Evolutionary conservation across 2,888 invertebrate species (phyloP), one percentile per base, ranked within the genome.

Genomic region (Myopa tessellatipennis): DNA sequence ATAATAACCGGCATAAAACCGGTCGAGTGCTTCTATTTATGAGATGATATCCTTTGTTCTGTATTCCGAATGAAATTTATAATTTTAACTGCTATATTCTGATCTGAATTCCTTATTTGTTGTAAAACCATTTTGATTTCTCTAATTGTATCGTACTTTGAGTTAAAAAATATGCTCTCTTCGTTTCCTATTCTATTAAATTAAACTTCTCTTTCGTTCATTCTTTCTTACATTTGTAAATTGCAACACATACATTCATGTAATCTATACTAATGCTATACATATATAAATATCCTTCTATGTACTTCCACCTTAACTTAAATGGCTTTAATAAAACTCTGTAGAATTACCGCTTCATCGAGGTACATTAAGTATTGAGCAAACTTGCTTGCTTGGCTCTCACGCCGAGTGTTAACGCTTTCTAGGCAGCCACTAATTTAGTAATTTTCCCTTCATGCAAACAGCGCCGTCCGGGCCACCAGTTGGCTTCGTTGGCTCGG

Each of bases 381-480:
- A 77, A 73, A 79, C 45, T 18, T 45, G 26, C 68, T 40, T 45
- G 16, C 55, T 75, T 75, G 60, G 72, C 55, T 26, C 10, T 38
- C 34, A 16, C 8, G 58, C 40, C 75, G 58, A 68, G 74, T 18
- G 40, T 45, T 63, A 16, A 38, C 60, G n/a, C 55, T 18, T 36
- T 50, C 50, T 38, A 45, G 4, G 26, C 60, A 69, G n/a, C 5
- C 34, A 38, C 26, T 75, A 69, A 69, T 75, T 69, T 38, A 36
- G 34, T 18, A 5, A 45, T 55, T 58, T 77, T 50, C 16, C 73
- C 34, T 73, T 45, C 45, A 61, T 68, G 8, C 26, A 45, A 12
- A 60, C 89, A 98, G 98, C 98, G 71, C 99, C 99, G 0, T 98
- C 98, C 79, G 98, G 97, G 45, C 96, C 99, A 4, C 99, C 99